These are phyloP conservation scores for Gallinago nigripennis DNA, from an alignment of 2,797 vertebrate genomes.

Conservation along the genomic window DNA sequence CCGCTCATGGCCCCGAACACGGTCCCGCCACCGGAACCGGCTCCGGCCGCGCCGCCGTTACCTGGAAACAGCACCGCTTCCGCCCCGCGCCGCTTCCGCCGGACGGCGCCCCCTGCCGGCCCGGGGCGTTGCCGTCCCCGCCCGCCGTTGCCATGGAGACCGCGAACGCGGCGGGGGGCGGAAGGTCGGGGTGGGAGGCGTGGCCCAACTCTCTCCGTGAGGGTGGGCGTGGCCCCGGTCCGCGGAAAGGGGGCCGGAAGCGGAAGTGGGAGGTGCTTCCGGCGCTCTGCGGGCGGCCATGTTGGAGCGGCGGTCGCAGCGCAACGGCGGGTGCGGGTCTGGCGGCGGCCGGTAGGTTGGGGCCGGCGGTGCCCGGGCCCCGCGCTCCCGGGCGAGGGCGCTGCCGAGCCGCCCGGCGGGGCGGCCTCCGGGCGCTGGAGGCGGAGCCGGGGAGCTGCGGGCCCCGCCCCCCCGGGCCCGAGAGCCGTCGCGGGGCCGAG, in stretches of 20 bases:
- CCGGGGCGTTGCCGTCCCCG: neutral
- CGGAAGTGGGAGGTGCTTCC: conserved; percentile 70
- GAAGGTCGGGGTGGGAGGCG: neutral
- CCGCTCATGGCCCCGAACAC: neutral
- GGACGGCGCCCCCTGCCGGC: neutral
- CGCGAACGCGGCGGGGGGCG: neutral
- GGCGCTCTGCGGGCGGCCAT: conserved; percentile 78
- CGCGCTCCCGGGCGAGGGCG: conserved; percentile 37
- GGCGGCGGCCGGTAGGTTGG: conserved; percentile 76
- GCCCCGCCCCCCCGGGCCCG: neutral
- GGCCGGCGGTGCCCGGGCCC: conserved; percentile 31
- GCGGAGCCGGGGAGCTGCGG: neutral
- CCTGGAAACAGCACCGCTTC: conserved; percentile 12
- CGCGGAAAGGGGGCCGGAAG: conserved; percentile 11
- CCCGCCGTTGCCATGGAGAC: neutral
- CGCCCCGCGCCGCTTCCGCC: neutral
- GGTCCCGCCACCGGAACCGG: neutral
- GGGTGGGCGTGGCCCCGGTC: neutral
- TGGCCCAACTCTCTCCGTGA: neutral
- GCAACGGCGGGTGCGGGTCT: conserved; percentile 67
- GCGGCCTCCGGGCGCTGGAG: neutral
- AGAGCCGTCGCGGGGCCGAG: neutral
- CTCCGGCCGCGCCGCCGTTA: neutral
- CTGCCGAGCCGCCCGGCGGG: neutral
- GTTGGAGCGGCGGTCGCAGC: conserved; percentile 75